Percentiles rank a stretch among this genome's conserved stretches.
Evolutionary conservation across 2,113 vertebrate genomes (phyloP).

Genomic region (Piprites chloris): DNA sequence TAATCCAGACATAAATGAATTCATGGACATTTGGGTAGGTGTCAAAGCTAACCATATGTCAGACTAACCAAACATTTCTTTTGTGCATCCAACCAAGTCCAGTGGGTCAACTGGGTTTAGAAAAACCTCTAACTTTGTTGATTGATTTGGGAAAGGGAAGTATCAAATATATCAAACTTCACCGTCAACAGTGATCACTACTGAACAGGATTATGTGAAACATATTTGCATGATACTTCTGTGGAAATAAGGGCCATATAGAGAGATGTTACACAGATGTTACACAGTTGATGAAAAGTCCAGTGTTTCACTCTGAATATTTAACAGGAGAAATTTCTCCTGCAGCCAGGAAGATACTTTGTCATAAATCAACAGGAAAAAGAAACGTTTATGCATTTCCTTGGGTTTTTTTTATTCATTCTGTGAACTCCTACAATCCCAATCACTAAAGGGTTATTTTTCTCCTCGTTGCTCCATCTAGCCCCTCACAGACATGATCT

Average conservation of each 20-base stretch:
- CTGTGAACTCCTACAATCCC: neutral
- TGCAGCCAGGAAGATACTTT: neutral
- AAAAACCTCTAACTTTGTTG: neutral
- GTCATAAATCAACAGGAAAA: neutral
- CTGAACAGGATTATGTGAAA: neutral
- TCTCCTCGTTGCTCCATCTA: neutral
- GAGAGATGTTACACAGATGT: neutral
- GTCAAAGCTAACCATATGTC: conserved; percentile 4
- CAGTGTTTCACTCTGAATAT: neutral
- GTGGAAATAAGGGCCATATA: neutral
- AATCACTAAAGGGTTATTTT: neutral
- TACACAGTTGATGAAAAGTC: neutral
- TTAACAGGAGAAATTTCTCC: neutral
- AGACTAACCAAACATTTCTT: neutral
- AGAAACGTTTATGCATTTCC: neutral
- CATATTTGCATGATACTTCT: neutral
- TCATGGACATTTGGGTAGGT: neutral
- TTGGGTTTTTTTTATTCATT: neutral
- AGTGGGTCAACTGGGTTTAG: neutral
- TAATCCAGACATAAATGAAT: conserved; percentile 23
- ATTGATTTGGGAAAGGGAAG: neutral
- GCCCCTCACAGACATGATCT: neutral
- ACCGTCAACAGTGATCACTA: neutral
- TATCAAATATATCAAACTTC: neutral
- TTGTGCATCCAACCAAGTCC: neutral